Conservation (phyloP, 1,140 invertebrate species). For the Drosophila repletoides region DNA sequence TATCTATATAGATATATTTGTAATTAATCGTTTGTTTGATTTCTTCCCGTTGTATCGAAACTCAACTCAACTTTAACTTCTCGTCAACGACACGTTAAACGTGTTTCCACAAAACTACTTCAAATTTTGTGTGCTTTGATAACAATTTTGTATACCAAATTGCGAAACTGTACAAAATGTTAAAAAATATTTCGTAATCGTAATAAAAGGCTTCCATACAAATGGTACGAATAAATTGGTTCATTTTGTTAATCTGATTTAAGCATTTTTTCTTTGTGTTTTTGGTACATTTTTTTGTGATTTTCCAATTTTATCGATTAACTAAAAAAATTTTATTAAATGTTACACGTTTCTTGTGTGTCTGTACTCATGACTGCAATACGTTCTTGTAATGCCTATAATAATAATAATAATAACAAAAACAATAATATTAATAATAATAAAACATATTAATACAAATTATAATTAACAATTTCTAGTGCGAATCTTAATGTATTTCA, state of each 20-base stretch:
- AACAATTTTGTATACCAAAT: slow-evolving; percentile 6
- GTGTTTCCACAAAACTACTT: slow-evolving; percentile 50
- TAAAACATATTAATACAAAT: slow-evolving; percentile 17
- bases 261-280: slow-evolving; percentile 44
- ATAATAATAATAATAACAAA: slow-evolving; percentile 16
- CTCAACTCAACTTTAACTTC: slow-evolving; percentile 61
- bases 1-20: slow-evolving; percentile 68
- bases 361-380: slow-evolving; percentile 41
- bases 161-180: slow-evolving; percentile 24
- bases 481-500: slow-evolving; percentile 37
- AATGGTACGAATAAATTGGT: slow-evolving; percentile 81
- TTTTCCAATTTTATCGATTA: slow-evolving; percentile 23
- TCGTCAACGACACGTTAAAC: slow-evolving; percentile 50
- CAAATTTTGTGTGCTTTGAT: slow-evolving; percentile 58
- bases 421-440: slow-evolving; percentile 15
- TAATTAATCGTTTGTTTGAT: slow-evolving; percentile 76
- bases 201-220: slow-evolving; percentile 75
- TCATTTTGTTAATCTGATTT: slow-evolving; percentile 60
- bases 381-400: slow-evolving; percentile 42
- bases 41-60: slow-evolving; percentile 72
- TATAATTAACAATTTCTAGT: slow-evolving; percentile 33
- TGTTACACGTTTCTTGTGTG: slow-evolving; percentile 60
- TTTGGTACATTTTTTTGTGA: slow-evolving; percentile 34
- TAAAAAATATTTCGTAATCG: slow-evolving; percentile 51
- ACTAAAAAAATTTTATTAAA: slow-evolving; percentile 43